Base-by-base conservation (phyloP, 2,888 invertebrate species). In the Trachelus troglodyta region DNA sequence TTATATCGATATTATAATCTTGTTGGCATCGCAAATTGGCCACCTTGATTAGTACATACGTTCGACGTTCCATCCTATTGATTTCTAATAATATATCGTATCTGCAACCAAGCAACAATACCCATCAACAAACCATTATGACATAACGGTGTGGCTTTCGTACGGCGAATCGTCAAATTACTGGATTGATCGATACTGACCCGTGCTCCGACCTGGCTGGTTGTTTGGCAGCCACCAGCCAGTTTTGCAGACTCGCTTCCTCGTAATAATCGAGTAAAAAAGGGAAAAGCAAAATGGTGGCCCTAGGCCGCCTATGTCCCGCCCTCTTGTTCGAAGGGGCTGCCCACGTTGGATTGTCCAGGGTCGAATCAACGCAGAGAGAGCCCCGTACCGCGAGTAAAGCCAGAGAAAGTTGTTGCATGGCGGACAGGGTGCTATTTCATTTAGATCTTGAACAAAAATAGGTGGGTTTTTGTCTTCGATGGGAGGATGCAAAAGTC, bases 101-200 rank as follows among this genome's bases (percentile, higher is more conserved):
- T 0, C 33, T 12, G 83, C 80, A 79, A 77, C 68, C 80, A 78
- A 83, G 80, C 80, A 84, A 85, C 84, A 85, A 84, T 85, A 83
- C 82, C 84, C 85, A 85, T 85, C 85, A 85, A 82, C 84, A 78
- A 84, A 83, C 84, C 83, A 85, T 85, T 84, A 84, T 82, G 81
- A 82, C 79, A 84, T 84, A 83, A 84, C 80, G 80, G 83, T 81
- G 79, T 79, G 40, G 40, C 40, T 40, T 40, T 40, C 15, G 81
- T 79, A 81, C 81, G 84, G 83, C 83, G 84, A 85, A 84, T 84
- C 84, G 82, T 85, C 85, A 85, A 85, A 84, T 85, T 85, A 85
- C 84, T 78, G 81, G 84, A 84, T 83, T 85, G 84, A 85, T 85
- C 84, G 84, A 85, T 85, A 85, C 81, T 79, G 79, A 75, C 79